These are phyloP conservation scores for Pemphredon lugubris DNA, from an alignment of 2,888 invertebrate species.

Conservation along the genomic window DNA sequence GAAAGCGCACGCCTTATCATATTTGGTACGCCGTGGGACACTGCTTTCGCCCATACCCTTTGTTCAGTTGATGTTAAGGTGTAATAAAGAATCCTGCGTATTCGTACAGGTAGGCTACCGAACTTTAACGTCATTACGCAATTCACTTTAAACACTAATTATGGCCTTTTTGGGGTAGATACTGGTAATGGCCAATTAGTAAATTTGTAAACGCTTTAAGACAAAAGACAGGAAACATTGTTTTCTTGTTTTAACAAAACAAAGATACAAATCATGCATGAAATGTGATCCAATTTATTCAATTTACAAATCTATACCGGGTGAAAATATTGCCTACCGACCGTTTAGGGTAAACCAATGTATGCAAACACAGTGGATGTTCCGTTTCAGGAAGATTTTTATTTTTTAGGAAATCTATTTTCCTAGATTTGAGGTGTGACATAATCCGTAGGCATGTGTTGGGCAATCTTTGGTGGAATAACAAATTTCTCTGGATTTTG, in stretches of 20 bases:
- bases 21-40: conserved; percentile 53
- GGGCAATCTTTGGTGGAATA: conserved; percentile 67
- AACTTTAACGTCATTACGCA: conserved; percentile 60
- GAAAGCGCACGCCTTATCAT: conserved; percentile 19
- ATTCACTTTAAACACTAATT: not conserved
- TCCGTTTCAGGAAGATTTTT: no score
- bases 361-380: no score
- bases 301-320: no score
- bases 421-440: no score
- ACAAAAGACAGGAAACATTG: conserved; percentile 8
- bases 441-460: conserved; percentile 39
- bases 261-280: not conserved
- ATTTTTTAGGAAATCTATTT: no score
- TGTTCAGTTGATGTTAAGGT: conserved; percentile 54
- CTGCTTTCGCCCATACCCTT: conserved; percentile 50
- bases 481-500: conserved; percentile 81
- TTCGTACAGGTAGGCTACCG: conserved; percentile 62
- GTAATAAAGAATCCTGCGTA: conserved; percentile 58
- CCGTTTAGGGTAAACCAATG: no score
- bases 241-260: not conserved
- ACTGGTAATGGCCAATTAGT: no score
- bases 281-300: not conserved
- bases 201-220: not conserved
- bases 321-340: no score
- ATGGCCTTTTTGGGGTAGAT: no score